These are phyloP conservation scores for Amphipyra tragopoginis DNA, from an alignment of 2,888 invertebrate species.

Conservation along the genomic window DNA sequence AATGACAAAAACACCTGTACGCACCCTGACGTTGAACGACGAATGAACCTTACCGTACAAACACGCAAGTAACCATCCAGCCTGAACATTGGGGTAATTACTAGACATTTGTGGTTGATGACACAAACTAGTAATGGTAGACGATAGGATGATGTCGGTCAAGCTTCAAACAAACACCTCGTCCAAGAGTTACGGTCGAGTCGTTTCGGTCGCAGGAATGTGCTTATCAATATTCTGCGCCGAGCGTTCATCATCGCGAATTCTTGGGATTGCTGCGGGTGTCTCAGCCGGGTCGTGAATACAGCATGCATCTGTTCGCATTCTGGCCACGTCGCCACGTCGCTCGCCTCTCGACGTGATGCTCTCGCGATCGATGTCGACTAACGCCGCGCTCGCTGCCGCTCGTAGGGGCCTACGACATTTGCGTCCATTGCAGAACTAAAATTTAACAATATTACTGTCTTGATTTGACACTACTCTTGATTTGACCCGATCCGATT, in stretches of 20 bases:
- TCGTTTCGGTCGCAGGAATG: conserved; percentile 25
- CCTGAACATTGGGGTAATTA: background rate
- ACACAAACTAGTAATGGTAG: background rate
- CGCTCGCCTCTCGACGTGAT: background rate
- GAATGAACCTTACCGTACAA: background rate
- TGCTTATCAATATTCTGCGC: conserved; percentile 54
- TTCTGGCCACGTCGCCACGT: conserved; percentile 30
- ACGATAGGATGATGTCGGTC: background rate
- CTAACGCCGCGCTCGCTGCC: background rate
- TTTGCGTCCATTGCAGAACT: conserved; percentile 3
- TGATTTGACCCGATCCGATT: too few species aligned
- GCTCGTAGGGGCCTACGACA: too few species aligned
- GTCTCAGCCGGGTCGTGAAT: conserved; percentile 25
- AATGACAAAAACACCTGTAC: background rate
- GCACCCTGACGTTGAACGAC: background rate
- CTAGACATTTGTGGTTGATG: background rate
- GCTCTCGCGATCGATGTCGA: conserved; percentile 10
- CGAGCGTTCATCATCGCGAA: conserved; percentile 41
- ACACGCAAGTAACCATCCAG: background rate
- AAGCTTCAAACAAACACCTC: background rate
- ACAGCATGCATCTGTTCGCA: conserved; percentile 27
- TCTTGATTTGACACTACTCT: background rate
- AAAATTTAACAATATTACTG: background rate
- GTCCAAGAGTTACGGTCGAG: conserved; percentile 1
- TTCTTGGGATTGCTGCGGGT: conserved; percentile 23